These are phyloP conservation scores for Chironomus tepperi DNA, from an alignment of 1,140 invertebrate genomes.

Conservation along the genomic window DNA sequence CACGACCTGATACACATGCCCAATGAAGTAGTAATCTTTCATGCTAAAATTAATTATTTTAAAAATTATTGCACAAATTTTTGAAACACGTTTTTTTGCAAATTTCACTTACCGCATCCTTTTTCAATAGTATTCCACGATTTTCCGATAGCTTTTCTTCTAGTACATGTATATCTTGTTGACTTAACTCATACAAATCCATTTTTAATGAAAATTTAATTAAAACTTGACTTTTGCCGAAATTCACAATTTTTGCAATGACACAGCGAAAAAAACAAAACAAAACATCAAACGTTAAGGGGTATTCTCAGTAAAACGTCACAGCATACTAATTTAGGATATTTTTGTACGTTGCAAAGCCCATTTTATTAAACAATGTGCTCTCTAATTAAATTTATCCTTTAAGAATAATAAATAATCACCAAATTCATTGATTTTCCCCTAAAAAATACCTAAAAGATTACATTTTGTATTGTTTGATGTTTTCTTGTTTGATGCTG, in stretches of 20 bases:
- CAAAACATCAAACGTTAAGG: background rate
- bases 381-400: no score
- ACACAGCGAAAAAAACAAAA: background rate
- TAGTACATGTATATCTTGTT: conserved; percentile 11
- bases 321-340: background rate
- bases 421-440: no score
- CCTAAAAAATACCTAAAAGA: no score
- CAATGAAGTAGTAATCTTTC: background rate
- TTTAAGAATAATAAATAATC: no score
- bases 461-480: no score
- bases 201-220: background rate
- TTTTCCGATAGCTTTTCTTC: background rate
- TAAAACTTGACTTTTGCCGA: background rate
- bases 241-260: background rate
- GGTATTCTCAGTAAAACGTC: background rate
- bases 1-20: background rate
- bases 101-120: background rate
- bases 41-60: conserved; percentile 5
- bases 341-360: background rate
- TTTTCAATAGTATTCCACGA: background rate
- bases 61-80: background rate
- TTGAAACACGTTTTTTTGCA: background rate
- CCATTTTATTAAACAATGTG: background rate
- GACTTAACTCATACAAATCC: background rate
- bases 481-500: no score